Conservation (phyloP, 2,113 vertebrate species). For the Myanophis thanlyinensis region DNA sequence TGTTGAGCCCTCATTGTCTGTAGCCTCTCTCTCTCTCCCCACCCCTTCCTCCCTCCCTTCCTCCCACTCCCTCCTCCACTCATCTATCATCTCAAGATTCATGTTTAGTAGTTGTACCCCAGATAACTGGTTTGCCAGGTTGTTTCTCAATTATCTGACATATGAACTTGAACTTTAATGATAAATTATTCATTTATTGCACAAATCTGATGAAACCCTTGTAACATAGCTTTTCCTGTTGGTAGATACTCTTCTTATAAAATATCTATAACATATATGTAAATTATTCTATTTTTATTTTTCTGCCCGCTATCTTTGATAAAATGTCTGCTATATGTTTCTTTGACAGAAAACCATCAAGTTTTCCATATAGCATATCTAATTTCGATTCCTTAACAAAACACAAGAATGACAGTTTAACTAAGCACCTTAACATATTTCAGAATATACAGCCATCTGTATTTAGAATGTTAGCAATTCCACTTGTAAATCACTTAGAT, state of each 20-base stretch:
- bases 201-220: background rate
- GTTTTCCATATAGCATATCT: conserved; percentile 37
- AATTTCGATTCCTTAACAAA: conserved; percentile 53
- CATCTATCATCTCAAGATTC: background rate
- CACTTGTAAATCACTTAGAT: conserved; percentile 57
- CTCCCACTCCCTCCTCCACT: background rate
- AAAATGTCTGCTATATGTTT: background rate
- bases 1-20: background rate
- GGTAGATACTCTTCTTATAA: background rate
- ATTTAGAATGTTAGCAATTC: conserved; percentile 56
- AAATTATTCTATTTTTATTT: background rate
- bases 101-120: background rate
- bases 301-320: background rate
- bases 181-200: background rate
- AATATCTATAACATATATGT: background rate
- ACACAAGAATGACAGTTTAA: conserved; percentile 48
- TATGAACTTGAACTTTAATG: background rate
- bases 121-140: background rate
- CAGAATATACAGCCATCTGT: conserved; percentile 62
- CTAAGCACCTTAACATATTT: conserved; percentile 43
- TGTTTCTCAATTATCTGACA: background rate
- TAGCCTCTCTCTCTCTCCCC: background rate
- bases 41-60: background rate
- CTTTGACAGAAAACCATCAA: conserved; percentile 29
- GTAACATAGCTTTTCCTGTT: background rate